Percentiles rank a stretch among this genome's conserved stretches.
Evolutionary conservation across 2,888 invertebrate genomes (phyloP).

Genomic region (Apoda limacodes): DNA sequence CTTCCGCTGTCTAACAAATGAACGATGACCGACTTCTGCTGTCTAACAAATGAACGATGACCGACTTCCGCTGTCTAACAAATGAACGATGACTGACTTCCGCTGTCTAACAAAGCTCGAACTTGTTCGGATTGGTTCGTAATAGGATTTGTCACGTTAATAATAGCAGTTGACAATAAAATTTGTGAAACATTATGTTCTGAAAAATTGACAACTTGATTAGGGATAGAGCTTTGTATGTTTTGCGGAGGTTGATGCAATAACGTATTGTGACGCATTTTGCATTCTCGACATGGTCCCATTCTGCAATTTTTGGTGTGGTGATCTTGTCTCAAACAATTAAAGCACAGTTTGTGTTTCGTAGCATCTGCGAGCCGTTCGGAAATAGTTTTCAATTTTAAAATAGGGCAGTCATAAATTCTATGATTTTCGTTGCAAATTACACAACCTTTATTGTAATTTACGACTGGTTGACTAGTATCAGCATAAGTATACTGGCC

Average conservation of each 20-base stretch:
- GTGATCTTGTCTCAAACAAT: conserved; percentile 17
- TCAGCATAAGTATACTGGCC: no score
- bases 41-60: no score
- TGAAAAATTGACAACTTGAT: neutral
- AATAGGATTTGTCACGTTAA: conserved; percentile 15
- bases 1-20: no score
- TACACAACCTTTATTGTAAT: no score
- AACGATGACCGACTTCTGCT: no score
- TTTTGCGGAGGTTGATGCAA: conserved; percentile 6
- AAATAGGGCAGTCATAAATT: conserved; percentile 15
- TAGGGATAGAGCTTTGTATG: neutral
- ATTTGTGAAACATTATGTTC: conserved; percentile 1
- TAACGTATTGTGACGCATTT: conserved; percentile 12
- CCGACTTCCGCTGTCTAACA: no score
- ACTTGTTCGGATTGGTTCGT: conserved; percentile 8
- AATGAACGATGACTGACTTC: no score
- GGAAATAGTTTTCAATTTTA: conserved; percentile 10
- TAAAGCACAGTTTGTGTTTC: conserved; percentile 14
- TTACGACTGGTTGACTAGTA: no score
- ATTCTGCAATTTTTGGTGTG: conserved; percentile 9
- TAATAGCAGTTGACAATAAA: conserved; percentile 13
- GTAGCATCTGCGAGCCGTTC: conserved; percentile 8
- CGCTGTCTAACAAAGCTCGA: conserved; percentile 13
- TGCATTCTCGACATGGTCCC: conserved; percentile 14
- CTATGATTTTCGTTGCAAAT: conserved; percentile 12